Conservation (phyloP, 1,140 invertebrate species). For the Heliothis subflexa region DNA sequence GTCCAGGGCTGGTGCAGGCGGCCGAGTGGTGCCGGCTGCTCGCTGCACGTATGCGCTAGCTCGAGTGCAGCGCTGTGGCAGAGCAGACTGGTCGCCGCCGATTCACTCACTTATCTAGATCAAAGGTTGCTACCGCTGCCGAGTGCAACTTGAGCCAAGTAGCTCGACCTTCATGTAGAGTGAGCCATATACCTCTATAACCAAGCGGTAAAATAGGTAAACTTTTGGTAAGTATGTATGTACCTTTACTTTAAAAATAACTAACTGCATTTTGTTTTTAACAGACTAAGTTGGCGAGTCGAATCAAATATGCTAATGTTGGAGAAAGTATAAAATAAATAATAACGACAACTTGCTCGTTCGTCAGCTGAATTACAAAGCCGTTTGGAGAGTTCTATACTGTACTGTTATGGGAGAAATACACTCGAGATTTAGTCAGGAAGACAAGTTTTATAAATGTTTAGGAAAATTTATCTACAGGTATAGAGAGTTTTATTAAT, state of each 20-base stretch:
- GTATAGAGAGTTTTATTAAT: too few species aligned
- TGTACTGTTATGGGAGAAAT: neutral
- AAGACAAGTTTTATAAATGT: too few species aligned
- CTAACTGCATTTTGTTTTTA: conserved; percentile 27
- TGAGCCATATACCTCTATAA: conserved; percentile 18
- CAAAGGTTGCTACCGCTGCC: conserved; percentile 29
- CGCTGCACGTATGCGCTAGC: conserved; percentile 26
- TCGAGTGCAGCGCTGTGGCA: conserved; percentile 30
- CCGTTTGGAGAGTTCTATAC: neutral
- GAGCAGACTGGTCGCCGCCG: conserved; percentile 36
- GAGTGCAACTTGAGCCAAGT: conserved; percentile 50
- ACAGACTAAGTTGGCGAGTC: neutral
- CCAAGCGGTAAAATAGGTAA: conserved; percentile 7
- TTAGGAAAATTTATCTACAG: too few species aligned
- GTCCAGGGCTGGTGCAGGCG: neutral
- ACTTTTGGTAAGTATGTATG: neutral
- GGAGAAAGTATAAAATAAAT: conserved; percentile 31
- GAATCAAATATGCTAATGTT: conserved; percentile 19
- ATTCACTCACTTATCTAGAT: conserved; percentile 46
- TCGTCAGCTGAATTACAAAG: neutral
- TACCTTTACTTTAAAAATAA: neutral
- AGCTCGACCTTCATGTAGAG: conserved; percentile 20
- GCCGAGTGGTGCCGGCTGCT: neutral
- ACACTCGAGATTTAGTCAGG: neutral
- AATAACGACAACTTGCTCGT: conserved; percentile 11